Conservation (phyloP, 2,797 vertebrate species). For the Xerus rutilus region DNA sequence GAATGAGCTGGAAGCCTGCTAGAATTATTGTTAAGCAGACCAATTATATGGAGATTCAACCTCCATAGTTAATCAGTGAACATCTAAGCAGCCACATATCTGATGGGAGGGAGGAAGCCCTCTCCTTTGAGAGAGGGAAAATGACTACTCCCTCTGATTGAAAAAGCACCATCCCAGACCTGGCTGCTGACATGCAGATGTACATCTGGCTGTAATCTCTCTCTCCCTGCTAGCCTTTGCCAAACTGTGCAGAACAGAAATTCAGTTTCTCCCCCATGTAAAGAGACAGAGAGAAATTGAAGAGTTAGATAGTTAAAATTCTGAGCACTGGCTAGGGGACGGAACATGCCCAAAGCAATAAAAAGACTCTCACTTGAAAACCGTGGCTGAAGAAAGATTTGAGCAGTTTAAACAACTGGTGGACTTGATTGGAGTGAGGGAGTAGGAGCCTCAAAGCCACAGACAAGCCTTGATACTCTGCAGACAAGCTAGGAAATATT, state of each 20-base stretch:
- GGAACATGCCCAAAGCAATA: slow-evolving; percentile 77
- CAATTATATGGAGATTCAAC: slow-evolving; percentile 58
- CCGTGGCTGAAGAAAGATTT: slow-evolving; percentile 52
- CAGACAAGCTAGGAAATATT: slow-evolving; percentile 69
- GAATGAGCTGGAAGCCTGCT: slow-evolving; percentile 66
- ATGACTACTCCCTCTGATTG: slow-evolving; percentile 78
- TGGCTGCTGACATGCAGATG: slow-evolving; percentile 77
- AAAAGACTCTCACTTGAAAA: slow-evolving; percentile 73
- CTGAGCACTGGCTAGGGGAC: slow-evolving; percentile 76
- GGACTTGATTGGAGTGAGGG: slow-evolving; percentile 63
- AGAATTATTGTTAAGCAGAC: slow-evolving; percentile 60
- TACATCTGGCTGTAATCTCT: slow-evolving; percentile 81
- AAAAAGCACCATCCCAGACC: slow-evolving; percentile 76
- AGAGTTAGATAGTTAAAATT: slow-evolving; percentile 77
- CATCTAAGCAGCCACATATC: slow-evolving; percentile 75
- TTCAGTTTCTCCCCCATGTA: slow-evolving; percentile 72
- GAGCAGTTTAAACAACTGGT: slow-evolving; percentile 68
- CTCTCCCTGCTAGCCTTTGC: slow-evolving; percentile 75
- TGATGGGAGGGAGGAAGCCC: slow-evolving; percentile 71
- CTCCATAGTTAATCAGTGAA: slow-evolving; percentile 77
- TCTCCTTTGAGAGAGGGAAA: slow-evolving; percentile 71
- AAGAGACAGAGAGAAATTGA: slow-evolving; percentile 79
- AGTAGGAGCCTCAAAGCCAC: slow-evolving; percentile 51
- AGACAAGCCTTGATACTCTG: slow-evolving; percentile 30
- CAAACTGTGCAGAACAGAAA: slow-evolving; percentile 78